phyloP scores from a whole-genome alignment of 2,888 invertebrate species.

The Amblyteles armatorius region DNA sequence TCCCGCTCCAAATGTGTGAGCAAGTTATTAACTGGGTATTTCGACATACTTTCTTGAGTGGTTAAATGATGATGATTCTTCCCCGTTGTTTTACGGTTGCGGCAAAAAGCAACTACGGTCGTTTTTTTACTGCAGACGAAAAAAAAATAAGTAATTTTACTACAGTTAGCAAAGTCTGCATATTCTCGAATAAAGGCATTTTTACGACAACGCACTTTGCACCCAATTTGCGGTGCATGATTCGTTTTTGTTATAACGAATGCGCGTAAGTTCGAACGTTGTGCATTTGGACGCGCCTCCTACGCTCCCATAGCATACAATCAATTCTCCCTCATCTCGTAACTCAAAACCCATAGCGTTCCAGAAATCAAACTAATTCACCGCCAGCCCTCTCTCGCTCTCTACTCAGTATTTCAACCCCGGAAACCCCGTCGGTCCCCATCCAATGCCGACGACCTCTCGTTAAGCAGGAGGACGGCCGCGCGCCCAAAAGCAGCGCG shows the following conservation, averaged over 20 bases:
- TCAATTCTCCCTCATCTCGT: background rate
- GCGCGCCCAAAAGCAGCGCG: background rate
- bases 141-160: no score
- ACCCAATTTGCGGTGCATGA: no score
- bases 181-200: no score
- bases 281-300: background rate
- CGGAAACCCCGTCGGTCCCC: background rate
- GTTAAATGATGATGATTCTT: background rate
- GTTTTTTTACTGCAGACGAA: background rate
- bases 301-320: background rate
- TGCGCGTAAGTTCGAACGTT: background rate
- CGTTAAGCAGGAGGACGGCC: conserved; percentile 42
- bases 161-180: no score
- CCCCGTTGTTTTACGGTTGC: no score
- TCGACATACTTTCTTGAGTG: background rate
- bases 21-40: background rate
- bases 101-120: background rate
- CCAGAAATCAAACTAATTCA: conserved; percentile 18
- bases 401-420: conserved; percentile 7
- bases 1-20: background rate
- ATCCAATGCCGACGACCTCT: background rate
- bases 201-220: no score
- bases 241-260: no score
- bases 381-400: background rate
- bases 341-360: background rate